Evolutionary conservation across 2,888 invertebrate genomes (phyloP).

Genomic region (Troides oblongomaculatus): DNA sequence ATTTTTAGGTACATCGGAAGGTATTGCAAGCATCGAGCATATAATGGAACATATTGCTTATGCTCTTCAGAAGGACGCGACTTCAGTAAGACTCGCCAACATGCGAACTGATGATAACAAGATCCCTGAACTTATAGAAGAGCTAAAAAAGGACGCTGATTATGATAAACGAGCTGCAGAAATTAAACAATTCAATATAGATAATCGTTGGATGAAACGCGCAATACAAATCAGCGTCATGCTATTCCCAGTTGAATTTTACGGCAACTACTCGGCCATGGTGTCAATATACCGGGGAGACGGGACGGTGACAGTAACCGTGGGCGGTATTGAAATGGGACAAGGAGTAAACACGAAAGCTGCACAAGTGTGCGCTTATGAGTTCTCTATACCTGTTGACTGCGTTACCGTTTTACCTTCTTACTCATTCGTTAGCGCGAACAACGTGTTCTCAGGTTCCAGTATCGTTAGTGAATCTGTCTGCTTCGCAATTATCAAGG

Average conservation of each 20-base stretch:
- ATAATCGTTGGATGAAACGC: conserved; percentile 88
- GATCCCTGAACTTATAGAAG: conserved; percentile 75
- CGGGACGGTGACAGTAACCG: conserved; percentile 84
- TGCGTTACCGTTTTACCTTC: conserved; percentile 81
- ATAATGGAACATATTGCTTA: conserved; percentile 85
- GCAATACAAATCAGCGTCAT: conserved; percentile 83
- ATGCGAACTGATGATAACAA: conserved; percentile 70
- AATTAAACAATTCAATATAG: conserved; percentile 79
- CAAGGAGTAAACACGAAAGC: conserved; percentile 91
- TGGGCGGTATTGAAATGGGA: conserved; percentile 87
- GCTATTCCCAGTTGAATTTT: conserved; percentile 80
- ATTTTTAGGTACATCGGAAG: conserved; percentile 78
- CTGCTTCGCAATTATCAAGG: conserved; percentile 77
- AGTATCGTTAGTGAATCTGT: conserved; percentile 83
- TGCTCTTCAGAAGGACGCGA: conserved; percentile 77
- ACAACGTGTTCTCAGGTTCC: conserved; percentile 83
- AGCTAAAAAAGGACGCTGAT: conserved; percentile 59
- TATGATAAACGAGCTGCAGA: conserved; percentile 74
- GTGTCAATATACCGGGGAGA: conserved; percentile 85
- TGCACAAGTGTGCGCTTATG: conserved; percentile 87
- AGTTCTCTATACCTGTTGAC: conserved; percentile 83
- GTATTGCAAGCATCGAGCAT: conserved; percentile 79
- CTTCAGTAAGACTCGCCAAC: conserved; percentile 79
- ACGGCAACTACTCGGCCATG: conserved; percentile 79
- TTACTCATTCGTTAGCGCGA: conserved; percentile 80